Conservation (phyloP, 1,140 invertebrate genomes). For the Eriosoma lanigerum region DNA sequence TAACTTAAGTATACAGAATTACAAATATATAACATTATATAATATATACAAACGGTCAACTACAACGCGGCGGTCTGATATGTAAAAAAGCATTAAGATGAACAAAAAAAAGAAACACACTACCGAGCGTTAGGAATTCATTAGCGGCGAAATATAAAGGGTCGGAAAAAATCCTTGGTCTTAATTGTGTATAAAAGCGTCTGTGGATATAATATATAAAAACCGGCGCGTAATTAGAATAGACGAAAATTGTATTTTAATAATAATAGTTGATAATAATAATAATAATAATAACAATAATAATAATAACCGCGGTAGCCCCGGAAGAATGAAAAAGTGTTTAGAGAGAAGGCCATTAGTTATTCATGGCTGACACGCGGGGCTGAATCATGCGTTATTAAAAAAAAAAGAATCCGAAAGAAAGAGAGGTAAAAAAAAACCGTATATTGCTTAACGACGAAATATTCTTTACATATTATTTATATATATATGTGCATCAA, state of each 20-base stretch:
- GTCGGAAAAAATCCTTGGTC: constrained; percentile 43
- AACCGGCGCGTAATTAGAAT: constrained; percentile 50
- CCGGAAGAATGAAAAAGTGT: constrained; percentile 52
- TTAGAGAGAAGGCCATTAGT: constrained; percentile 52
- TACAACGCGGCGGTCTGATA: constrained; percentile 14
- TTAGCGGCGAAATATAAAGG: constrained; percentile 44
- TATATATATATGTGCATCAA: constrained; percentile 13
- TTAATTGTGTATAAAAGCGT: constrained; percentile 48
- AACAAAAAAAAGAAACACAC: not conserved
- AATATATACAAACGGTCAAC: not conserved
- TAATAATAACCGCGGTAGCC: constrained; percentile 49
- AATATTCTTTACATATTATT: constrained; percentile 26
- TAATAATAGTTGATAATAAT: constrained; percentile 48
- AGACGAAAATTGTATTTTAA: constrained; percentile 51
- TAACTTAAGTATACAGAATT: not conserved
- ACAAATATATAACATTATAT: not conserved
- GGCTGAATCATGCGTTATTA: constrained; percentile 50
- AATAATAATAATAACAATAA: constrained; percentile 47
- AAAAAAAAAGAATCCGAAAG: constrained; percentile 45
- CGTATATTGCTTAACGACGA: constrained; percentile 47
- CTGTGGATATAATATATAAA: constrained; percentile 29
- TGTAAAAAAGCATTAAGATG: constrained; percentile 40
- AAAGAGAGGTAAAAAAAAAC: constrained; percentile 41
- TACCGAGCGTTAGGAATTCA: constrained; percentile 37
- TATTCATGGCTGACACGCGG: constrained; percentile 51